Percentiles rank a stretch among this genome's conserved stretches.
Conservation (phyloP, 2,113 vertebrate genomes). For the Albula glossodonta region DNA sequence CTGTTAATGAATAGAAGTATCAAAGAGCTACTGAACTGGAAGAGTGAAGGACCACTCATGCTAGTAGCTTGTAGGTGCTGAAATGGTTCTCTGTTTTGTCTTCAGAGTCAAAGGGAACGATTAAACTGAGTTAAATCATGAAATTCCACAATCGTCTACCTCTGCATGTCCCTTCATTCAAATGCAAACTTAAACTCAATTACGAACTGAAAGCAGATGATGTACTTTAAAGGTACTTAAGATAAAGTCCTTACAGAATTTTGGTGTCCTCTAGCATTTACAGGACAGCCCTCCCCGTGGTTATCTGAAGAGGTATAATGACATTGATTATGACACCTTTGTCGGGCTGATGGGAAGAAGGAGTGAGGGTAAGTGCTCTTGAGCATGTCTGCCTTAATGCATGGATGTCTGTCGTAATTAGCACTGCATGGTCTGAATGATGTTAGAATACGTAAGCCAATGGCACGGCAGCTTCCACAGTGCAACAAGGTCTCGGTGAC, state of each 20-base stretch:
- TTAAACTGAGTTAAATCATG: not conserved
- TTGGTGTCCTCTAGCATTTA: not conserved
- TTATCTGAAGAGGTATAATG: conserved; percentile 72
- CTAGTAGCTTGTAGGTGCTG: too few relatives aligned
- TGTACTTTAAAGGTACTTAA: not conserved
- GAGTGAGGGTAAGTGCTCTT: conserved; percentile 67
- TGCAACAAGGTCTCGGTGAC: too few relatives aligned
- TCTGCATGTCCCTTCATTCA: not conserved
- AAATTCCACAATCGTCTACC: not conserved
- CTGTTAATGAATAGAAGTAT: too few relatives aligned
- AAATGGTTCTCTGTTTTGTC: too few relatives aligned
- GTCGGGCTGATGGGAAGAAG: conserved; percentile 80
- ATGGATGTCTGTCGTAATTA: not conserved
- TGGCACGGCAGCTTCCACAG: too few relatives aligned
- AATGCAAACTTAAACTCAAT: not conserved
- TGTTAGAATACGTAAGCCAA: not conserved
- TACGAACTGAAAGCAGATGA: not conserved
- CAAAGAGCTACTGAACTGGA: too few relatives aligned
- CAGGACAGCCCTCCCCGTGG: conserved; percentile 70
- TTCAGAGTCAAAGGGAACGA: too few relatives aligned
- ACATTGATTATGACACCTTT: conserved; percentile 81
- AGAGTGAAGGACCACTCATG: too few relatives aligned
- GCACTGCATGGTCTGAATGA: not conserved
- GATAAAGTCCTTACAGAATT: not conserved
- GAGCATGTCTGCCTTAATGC: not conserved